Evolutionary conservation across 2,888 invertebrate genomes (phyloP), one percentile per base, ranked within the genome.

Genomic region (Syrista parreyssii): DNA sequence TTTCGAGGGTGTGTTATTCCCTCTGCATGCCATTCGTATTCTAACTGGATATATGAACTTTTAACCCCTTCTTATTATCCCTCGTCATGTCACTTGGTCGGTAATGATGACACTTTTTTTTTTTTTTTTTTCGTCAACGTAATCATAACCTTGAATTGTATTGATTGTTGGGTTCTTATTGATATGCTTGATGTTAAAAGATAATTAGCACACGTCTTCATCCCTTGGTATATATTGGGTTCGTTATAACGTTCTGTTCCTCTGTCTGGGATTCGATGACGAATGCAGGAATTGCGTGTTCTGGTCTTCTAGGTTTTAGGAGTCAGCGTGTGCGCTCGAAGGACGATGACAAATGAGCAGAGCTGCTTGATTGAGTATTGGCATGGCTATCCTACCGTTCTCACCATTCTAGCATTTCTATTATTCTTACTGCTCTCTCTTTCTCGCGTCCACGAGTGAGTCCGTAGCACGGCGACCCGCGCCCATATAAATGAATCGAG

Each of bases 401-500:
- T 55, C 55, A 23, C 2, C 23, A 23, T 23, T 55, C 55, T 55
- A 9, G 55, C 55, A 1, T 55, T 55, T 55, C 55, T 55, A 55
- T 55, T 55, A 55, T 55, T 55, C 23, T 55, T 55, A 55, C 55
- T 23, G 55, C 23, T 55, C 23, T 55, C 23, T 55, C 55, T 55
- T 55, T 55, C 55, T 55, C 55, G 55, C 55, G 9, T 23, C 2
- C 55, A 55, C 55, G 9, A 55, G 23, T 55, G 55, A 9, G 55
- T 23, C 79, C 73, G 76, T 77, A 76, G 71, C 34, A 76, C 69
- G 69, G 76, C 72, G 71, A 74, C 76, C 68, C 73, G 74, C 80
- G 76, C 82, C 84, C 82, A 87, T 89, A 90, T 89, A 90, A 90
- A 90, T 90, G 89, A 90, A 90, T 89, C 87, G 87, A 79, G 87